Base-by-base conservation (phyloP, 2,888 invertebrate genomes). In the Celastrina argiolus region DNA sequence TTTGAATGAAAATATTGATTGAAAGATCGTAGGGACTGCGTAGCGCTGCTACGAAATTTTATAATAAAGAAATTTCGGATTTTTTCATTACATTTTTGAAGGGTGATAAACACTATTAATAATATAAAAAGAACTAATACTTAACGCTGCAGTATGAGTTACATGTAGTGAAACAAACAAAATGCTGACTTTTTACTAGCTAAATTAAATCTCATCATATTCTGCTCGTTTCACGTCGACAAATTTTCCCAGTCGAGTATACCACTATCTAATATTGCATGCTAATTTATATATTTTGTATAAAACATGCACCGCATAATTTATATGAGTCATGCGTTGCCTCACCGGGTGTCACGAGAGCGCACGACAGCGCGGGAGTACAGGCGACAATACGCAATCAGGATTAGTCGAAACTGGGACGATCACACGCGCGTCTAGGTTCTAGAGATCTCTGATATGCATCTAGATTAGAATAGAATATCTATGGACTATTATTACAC, bases 331-430 rank as follows among this genome's bases (percentile, higher is more conserved):
- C 81, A 81, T 78, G 74, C 76, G 73, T 76, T 77, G 78, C 65
- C 36, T 36, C 56, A 65, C 18, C 41, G 18, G 73, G 74, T 84
- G 22, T 51, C 51, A 51, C 87, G 85, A 86, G 85, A 81, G 74
- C 76, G 81, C 87, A 85, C 84, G 87, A 73, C 71, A 73, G 76
- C 78, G 69, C 73, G 69, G 71, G 64, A 63, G 71, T 70, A 69
- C 66, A 69, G 75, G 75, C 75, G 78, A 86, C 85, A 86, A 84
- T 81, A 80, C 74, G 78, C 84, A 84, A 85, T 86, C 85, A 85
- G 83, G 78, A 78, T 79, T 78, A 76, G 8, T 16, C 14, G 51
- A 64, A 68, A 39, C 64, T 68, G 64, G 66, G 58, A 64, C 41
- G 64, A 36, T 64, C 66, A 61, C 63, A 58, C 56, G 64, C 56